Conservation (phyloP, 2,888 invertebrate species). For the Dynastes hyllus region DNA sequence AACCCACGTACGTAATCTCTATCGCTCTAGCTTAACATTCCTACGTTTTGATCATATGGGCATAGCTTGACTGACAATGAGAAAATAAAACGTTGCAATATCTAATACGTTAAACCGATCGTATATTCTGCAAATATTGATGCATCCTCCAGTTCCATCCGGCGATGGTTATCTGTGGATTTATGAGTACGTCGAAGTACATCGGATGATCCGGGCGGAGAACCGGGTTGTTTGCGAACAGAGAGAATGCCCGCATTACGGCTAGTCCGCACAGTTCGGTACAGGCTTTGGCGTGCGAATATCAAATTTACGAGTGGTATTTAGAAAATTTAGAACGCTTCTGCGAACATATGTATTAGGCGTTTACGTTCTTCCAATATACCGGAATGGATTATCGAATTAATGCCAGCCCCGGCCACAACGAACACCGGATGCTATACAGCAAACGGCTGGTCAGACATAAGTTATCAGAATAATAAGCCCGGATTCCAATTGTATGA, state of each 20-base stretch:
- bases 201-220: not conserved
- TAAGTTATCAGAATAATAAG: not conserved
- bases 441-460: not conserved
- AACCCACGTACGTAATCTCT: too few relatives aligned
- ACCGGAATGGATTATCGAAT: constrained; percentile 5
- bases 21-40: too few relatives aligned
- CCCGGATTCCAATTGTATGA: not conserved
- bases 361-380: constrained; percentile 4
- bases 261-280: too few relatives aligned
- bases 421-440: not conserved
- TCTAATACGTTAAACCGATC: constrained; percentile 10
- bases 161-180: constrained; percentile 37
- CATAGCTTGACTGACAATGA: constrained; percentile 11
- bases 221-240: constrained; percentile 14
- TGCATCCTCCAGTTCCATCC: constrained; percentile 10
- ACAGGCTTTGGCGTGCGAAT: not conserved
- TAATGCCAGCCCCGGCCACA: not conserved
- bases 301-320: constrained; percentile 30
- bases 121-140: constrained; percentile 18
- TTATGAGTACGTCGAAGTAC: constrained; percentile 10
- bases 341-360: constrained; percentile 13
- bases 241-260: too few relatives aligned
- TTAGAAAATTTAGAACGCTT: constrained; percentile 21
- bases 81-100: constrained; percentile 5
- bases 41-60: not conserved